Evolutionary conservation across 2,113 vertebrate genomes (phyloP), one percentile per base, ranked within the genome.

Genomic region (Excalfactoria chinensis): DNA sequence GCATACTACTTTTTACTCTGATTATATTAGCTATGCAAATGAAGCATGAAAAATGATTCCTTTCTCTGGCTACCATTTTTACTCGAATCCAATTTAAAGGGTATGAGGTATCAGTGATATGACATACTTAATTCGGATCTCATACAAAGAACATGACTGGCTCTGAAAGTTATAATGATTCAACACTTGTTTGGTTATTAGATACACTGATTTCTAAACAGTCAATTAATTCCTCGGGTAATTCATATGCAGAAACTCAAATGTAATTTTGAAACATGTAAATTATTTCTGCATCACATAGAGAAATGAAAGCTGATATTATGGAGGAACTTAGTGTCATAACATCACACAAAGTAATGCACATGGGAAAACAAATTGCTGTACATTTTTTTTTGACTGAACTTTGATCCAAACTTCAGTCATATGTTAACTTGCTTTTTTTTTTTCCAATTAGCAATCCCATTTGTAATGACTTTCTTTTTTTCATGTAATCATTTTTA

Each of bases 361-460:
- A 88, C 81, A 84, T 23, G 88, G 91, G 90, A 95, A 96, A 94
- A 91, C 84, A 97, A 96, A 96, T 93, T 37, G 16, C 77, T 88
- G 75, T 46, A 80, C 53, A 71, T 93, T 87, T 95, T 93, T 93
- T 59, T 94, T 88, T 93, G 46, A 91, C 66, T 77, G 73, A 91
- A 80, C 80, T 93, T 77, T 59, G 60, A 95, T 94, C 69, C 59
- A 37, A 81, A 89, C 93, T 95, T 97, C 74, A 89, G 84, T 89
- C 58, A 44, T 84, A 92, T 4, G 7, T 81, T 71, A 81, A 76
- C 46, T 87, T 86, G 88, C n/a, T 37, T 37, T 79, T 53, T 58
- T 79, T 79, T 94, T 94, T 88, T 86, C 60, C 37, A 91, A 56
- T 77, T 73, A 94, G 76, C 70, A 78, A 59, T 81, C 49, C 58